These are phyloP conservation scores for Phorcus lineatus DNA, from an alignment of 2,888 invertebrate species.

Conservation along the genomic window DNA sequence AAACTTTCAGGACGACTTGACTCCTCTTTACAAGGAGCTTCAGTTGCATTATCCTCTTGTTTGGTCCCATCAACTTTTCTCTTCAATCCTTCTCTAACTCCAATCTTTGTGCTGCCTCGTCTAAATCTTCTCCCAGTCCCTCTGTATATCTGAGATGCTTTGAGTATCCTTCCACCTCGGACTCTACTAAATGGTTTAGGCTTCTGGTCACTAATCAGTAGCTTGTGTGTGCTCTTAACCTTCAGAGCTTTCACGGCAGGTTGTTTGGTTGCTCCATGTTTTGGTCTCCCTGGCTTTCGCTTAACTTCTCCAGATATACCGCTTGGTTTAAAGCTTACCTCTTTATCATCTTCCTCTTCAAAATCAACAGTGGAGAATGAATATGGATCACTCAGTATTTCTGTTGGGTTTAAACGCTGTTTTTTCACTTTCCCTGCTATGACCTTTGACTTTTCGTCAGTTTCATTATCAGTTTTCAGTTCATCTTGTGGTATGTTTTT, in stretches of 20 bases:
- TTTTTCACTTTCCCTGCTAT: neutral
- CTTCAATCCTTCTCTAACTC: neutral
- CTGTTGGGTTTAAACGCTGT: neutral
- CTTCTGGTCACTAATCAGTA: neutral
- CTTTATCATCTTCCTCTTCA: conserved; percentile 14
- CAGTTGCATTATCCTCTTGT: neutral
- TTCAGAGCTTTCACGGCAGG: neutral
- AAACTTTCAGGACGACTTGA: neutral
- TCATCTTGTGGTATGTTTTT: neutral
- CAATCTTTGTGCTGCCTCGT: neutral
- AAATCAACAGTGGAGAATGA: neutral
- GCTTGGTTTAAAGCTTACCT: neutral
- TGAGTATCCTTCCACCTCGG: neutral
- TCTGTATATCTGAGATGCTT: neutral
- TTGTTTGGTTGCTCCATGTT: neutral
- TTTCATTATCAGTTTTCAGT: neutral
- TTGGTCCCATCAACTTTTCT: neutral
- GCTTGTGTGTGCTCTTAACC: neutral
- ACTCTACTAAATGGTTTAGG: neutral
- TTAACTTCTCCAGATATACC: conserved; percentile 15
- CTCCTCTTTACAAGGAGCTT: neutral
- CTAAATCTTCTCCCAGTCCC: neutral
- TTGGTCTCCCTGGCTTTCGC: neutral
- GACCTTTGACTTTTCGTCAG: neutral
- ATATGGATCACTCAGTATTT: neutral